These are phyloP conservation scores for Chloroceryle aenea DNA, from an alignment of 2,113 vertebrate species.

Conservation along the genomic window DNA sequence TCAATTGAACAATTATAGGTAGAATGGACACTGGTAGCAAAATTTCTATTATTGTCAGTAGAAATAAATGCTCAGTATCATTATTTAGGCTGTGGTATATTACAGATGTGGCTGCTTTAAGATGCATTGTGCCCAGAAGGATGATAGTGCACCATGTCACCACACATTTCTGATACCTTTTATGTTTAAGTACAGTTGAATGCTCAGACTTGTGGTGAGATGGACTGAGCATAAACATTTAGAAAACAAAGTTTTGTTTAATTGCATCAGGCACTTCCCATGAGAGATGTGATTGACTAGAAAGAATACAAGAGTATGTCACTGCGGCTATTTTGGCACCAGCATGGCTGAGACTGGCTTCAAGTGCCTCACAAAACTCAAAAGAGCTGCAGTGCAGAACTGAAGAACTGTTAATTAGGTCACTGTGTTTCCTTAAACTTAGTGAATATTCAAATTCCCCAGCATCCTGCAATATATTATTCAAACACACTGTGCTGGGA, in stretches of 20 bases:
- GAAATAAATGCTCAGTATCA: background rate
- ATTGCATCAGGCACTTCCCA: background rate
- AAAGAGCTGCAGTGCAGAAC: background rate
- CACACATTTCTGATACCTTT: background rate
- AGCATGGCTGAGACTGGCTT: background rate
- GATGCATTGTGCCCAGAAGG: rapidly evolving
- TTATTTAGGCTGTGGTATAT: background rate
- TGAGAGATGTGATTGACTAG: rapidly evolving
- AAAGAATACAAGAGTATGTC: rapidly evolving
- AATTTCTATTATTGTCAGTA: background rate
- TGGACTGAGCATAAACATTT: background rate
- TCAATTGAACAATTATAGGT: background rate
- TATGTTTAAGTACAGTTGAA: background rate
- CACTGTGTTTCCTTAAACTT: background rate
- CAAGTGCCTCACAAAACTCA: background rate
- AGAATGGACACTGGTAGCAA: background rate
- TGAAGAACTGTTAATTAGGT: background rate
- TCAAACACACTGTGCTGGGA: background rate
- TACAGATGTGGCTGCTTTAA: background rate
- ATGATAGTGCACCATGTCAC: background rate
- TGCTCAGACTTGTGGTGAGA: background rate
- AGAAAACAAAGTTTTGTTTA: background rate
- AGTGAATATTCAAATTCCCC: background rate
- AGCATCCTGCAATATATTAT: background rate
- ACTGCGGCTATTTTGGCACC: background rate